Conservation (phyloP, 1,140 invertebrate species). For the Manduca sexta region DNA sequence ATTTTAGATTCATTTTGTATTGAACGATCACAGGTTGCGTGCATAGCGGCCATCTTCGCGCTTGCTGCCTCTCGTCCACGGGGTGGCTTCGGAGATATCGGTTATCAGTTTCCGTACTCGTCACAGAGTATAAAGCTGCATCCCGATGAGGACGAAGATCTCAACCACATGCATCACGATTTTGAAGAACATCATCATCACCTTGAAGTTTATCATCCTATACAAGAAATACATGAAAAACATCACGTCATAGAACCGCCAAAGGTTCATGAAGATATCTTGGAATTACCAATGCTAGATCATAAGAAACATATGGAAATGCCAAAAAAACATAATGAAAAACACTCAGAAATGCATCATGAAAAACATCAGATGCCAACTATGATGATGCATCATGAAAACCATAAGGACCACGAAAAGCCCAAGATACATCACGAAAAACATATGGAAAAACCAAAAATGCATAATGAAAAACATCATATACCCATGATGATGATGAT, state of each 20-base stretch:
- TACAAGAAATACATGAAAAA: background rate
- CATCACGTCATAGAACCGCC: background rate
- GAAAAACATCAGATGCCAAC: background rate
- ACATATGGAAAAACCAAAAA: too few relatives aligned
- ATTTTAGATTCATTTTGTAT: background rate
- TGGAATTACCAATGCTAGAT: too few relatives aligned
- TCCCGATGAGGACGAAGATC: background rate
- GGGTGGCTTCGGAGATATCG: background rate
- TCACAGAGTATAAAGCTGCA: background rate
- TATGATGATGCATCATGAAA: background rate
- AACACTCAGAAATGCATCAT: background rate
- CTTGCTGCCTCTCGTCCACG: background rate
- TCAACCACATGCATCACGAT: background rate
- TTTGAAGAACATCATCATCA: background rate
- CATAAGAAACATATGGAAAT: too few relatives aligned
- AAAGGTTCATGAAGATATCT: too few relatives aligned
- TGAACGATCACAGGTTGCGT: slow-evolving; percentile 1
- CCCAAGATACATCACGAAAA: background rate
- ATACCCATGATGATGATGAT: too few relatives aligned
- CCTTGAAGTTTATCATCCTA: background rate
- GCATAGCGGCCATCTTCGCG: background rate
- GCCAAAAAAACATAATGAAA: background rate
- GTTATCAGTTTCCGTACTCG: background rate
- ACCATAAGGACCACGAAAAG: background rate
- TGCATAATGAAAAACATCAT: too few relatives aligned